Base-by-base conservation (phyloP, 2,888 invertebrate genomes). In the Pristionchus arcanus region DNA sequence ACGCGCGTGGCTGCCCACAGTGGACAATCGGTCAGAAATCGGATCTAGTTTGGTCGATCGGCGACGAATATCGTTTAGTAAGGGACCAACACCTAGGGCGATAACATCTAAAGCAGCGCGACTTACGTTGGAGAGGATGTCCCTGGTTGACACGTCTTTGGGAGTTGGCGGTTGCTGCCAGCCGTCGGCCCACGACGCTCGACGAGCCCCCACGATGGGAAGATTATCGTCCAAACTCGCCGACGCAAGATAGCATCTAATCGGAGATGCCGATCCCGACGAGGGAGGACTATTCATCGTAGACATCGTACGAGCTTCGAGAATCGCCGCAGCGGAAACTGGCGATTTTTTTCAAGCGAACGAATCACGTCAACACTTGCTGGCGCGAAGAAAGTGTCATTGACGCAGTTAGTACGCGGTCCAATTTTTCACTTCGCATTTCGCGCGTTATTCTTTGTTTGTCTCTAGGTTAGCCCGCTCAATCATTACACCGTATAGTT, bases 291-390 rank as follows among this genome's bases (percentile, higher is more conserved):
- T 83, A 19, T 42, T 53, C 53, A 83, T n/a, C 83, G 83, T 83
- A 53, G 83, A 55, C 83, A 77, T 77, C 77, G 77, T 42, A 77
- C 42, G 77, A 77, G 77, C 77, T 77, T 77, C 77, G 77, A 77
- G 77, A 77, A 77, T 1, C 21, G 15, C 68, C 28, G 42, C 42
- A 37, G 31, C 77, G 42, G 71, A 28, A 68, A 53, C 81, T 55
- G 55, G 21, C 31, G 37, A 37, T 42, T 37, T 74, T 21, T 2
- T 16, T 16, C 21, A 11, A 9, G 42, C 21, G n/a, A 31, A 31
- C 19, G 9, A 49, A 81, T 55, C 37, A 55, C 83, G 83, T 28
- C 83, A 53, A 55, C 42, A 19, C 0, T 19, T 77, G 55, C 55
- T 83, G 53, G 21, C 83, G 83, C 83, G 15, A n/a, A 28, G 28